A percentile compares a stretch with the other conserved stretches of the same genome.
These are phyloP conservation scores for Parasteatoda lunata DNA, from an alignment of 2,888 invertebrate species.

Conservation along the genomic window DNA sequence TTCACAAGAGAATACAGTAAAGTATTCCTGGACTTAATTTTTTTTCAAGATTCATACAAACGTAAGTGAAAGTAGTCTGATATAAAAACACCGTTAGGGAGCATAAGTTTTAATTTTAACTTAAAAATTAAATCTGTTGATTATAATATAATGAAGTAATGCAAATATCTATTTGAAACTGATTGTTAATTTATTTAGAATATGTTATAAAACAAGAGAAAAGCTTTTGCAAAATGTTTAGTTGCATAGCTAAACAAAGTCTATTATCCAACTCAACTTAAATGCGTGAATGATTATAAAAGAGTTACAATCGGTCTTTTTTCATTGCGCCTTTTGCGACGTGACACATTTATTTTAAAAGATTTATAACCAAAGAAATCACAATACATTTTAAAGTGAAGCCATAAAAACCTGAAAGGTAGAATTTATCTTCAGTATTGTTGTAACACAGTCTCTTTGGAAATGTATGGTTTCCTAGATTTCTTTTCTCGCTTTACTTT, in stretches of 20 bases:
- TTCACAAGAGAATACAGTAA: no score
- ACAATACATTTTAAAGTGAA: not conserved
- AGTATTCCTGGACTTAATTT: no score
- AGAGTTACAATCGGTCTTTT: conserved; percentile 7
- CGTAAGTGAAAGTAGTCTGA: no score
- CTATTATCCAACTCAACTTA: not conserved
- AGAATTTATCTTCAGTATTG: not conserved
- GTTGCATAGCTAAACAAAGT: not conserved
- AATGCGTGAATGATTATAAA: conserved; percentile 8
- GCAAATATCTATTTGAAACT: no score
- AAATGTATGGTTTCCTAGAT: not conserved
- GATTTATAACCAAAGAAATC: not conserved
- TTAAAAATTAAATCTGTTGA: no score
- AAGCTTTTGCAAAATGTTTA: no score
- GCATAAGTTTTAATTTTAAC: no score
- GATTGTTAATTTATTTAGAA: no score
- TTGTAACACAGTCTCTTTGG: not conserved
- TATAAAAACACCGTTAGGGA: no score
- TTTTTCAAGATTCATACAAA: no score
- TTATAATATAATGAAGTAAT: no score
- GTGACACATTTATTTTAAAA: conserved; percentile 12
- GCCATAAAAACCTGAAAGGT: not conserved
- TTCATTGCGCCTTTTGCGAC: conserved; percentile 8
- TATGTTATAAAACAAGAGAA: no score
- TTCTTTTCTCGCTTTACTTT: not conserved